phyloP scores from a whole-genome alignment of 2,113 vertebrate species.

The Apeltes quadracus region DNA sequence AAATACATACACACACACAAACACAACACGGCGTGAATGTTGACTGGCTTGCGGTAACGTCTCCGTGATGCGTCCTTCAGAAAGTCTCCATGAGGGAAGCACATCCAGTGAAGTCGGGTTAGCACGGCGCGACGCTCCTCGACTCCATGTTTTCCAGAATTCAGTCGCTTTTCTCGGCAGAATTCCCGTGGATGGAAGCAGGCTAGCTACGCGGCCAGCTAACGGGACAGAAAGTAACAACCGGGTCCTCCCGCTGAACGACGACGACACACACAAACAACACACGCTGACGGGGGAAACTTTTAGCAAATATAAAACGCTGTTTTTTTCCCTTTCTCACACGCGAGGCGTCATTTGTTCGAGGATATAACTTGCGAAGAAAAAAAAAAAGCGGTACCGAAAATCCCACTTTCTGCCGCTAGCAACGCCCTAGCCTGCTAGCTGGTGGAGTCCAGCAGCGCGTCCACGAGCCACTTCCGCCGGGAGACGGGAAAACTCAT shows the following conservation, averaged over 20 bases:
- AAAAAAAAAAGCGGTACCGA: constrained; percentile 25
- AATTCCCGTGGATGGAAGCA: constrained; percentile 73
- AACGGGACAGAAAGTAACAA: constrained; percentile 62
- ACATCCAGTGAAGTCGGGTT: constrained; percentile 53
- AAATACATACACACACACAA: constrained; percentile 2
- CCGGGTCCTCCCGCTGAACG: constrained; percentile 33
- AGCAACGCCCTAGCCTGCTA: constrained; percentile 80
- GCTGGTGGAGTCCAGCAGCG: constrained; percentile 57
- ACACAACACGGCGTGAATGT: constrained; percentile 38
- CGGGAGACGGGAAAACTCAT: constrained; percentile 54
- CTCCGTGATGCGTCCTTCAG: constrained; percentile 38
- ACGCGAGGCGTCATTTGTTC: constrained; percentile 26
- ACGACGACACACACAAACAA: constrained; percentile 17
- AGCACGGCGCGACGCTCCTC: constrained; percentile 62
- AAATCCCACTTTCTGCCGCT: constrained; percentile 73
- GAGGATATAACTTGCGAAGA: constrained; percentile 37
- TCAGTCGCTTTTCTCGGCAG: constrained; percentile 69
- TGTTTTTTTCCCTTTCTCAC: constrained; percentile 11
- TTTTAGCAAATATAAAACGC: constrained; percentile 11
- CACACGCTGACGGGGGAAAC: constrained; percentile 24
- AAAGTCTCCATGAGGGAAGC: constrained; percentile 36
- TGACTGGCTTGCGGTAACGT: constrained; percentile 12
- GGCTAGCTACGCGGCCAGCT: constrained; percentile 68
- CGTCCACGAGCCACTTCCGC: constrained; percentile 76
- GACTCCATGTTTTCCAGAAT: constrained; percentile 82